phyloP scores from a whole-genome alignment of 2,797 vertebrate species.

The Heliangelus exortis region DNA sequence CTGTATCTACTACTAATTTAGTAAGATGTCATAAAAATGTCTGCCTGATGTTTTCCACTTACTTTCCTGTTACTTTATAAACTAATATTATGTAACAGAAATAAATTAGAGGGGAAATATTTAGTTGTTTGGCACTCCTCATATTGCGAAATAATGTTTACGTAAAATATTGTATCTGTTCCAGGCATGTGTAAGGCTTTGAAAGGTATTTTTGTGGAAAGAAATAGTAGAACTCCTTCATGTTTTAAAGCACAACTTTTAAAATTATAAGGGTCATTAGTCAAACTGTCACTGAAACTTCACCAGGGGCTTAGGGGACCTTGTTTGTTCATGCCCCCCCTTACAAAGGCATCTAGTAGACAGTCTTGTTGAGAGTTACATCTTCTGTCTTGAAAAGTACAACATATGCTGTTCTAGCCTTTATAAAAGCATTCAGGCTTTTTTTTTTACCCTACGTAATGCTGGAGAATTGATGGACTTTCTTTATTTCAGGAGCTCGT shows the following conservation, averaged over 20 bases:
- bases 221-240: not conserved
- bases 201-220: not conserved
- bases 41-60: not conserved
- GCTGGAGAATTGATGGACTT: not conserved
- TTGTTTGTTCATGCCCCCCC: not conserved
- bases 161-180: not conserved
- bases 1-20: not conserved
- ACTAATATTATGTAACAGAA: not conserved
- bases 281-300: not conserved
- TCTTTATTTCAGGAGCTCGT: slow-evolving; percentile 17
- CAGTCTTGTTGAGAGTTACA: not conserved
- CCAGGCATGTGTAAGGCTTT: not conserved
- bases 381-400: not conserved
- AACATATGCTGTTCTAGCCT: not conserved
- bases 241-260: not conserved
- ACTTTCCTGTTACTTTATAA: not conserved
- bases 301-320: not conserved
- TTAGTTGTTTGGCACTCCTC: not conserved
- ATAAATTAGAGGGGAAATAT: not conserved
- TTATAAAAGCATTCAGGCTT: not conserved
- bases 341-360: not conserved
- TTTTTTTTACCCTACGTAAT: not conserved
- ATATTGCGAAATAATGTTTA: slow-evolving; percentile 3
- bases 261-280: not conserved
- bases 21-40: not conserved